Evolutionary conservation across 2,888 invertebrate species (phyloP), one percentile per base, ranked within the genome.

Genomic region (Halictus ligatus): DNA sequence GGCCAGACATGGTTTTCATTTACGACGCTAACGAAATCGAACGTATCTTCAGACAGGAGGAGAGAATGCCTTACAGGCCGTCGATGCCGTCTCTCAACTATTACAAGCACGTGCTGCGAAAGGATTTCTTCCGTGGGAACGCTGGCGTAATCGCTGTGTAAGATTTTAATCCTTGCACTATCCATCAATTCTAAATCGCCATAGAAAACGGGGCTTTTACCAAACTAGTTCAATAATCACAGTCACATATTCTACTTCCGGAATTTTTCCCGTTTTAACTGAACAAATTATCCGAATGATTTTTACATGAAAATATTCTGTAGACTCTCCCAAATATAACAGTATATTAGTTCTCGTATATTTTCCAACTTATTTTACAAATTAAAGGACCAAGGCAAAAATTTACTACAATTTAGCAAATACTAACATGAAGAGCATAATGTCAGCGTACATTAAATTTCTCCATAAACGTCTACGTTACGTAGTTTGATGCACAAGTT

Each of bases 81-180:
- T 97, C 97, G 0, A 97, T 97, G 97, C 97, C 97, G 0, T 97
- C 97, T 0, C 94, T 97, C 73, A 96, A 97, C 93, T 97, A 97
- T 91, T 97, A 97, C 95, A 97, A 97, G 89, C 97, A 97, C 91
- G 96, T 96, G 0, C 94, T 97, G 73, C 95, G 97, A 86, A 97
- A 96, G 93, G 96, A 97, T 75, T 97, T 97, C 93, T 97, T 97
- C 91, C 96, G 96, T 0, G 96, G 96, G 85, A 96, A 96, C 78
- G 97, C 97, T 0, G 97, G 97, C 74, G 97, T 97, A 8, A 97
- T 97, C 89, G 97, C 97, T 5, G 97, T 97, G 97, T 97, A 95
- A 96, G 97, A 5, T 10, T 46, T 43, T 10, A 43, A 71, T n/a
- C 12, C 12, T 7, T 15, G 15, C 15, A 29, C 25, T 25, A 25